These are phyloP conservation scores for Mus caroli DNA, from an alignment of 2,797 vertebrate species.

Conservation along the genomic window DNA sequence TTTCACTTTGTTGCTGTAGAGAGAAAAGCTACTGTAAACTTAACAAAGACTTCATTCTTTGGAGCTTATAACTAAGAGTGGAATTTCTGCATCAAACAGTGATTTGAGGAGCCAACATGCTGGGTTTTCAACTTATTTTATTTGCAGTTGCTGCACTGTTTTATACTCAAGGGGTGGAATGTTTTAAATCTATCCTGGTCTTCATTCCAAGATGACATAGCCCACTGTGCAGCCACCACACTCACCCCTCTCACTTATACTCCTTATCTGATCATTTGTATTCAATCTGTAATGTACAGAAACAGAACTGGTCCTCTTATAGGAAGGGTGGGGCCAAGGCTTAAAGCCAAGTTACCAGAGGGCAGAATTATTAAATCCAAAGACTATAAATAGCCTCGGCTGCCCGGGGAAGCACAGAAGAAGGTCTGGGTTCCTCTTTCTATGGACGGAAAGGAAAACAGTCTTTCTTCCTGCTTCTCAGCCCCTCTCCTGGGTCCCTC, in stretches of 20 bases:
- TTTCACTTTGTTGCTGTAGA: neutral
- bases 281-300: neutral
- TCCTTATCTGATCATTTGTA: neutral
- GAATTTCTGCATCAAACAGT: neutral
- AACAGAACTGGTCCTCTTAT: neutral
- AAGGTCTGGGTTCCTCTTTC: slow-evolving; percentile 9
- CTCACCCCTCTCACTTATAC: neutral
- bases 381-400: slow-evolving; percentile 58
- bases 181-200: neutral
- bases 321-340: neutral
- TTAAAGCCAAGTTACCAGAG: slow-evolving; percentile 61
- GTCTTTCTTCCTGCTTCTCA: neutral
- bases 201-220: neutral
- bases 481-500: neutral
- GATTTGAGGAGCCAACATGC: neutral
- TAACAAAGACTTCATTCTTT: neutral
- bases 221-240: neutral
- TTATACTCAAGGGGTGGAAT: neutral
- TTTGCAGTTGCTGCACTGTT: neutral
- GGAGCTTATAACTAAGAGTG: neutral
- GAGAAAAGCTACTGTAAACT: neutral
- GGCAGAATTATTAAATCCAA: slow-evolving; percentile 70
- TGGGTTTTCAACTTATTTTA: neutral
- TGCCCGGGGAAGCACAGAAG: neutral
- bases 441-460: neutral